Evolutionary conservation across 35 echinoderm and acorn worm genomes (phyloP), one percentile per base, ranked within the genome.

Genomic region (Antedon bifida): DNA sequence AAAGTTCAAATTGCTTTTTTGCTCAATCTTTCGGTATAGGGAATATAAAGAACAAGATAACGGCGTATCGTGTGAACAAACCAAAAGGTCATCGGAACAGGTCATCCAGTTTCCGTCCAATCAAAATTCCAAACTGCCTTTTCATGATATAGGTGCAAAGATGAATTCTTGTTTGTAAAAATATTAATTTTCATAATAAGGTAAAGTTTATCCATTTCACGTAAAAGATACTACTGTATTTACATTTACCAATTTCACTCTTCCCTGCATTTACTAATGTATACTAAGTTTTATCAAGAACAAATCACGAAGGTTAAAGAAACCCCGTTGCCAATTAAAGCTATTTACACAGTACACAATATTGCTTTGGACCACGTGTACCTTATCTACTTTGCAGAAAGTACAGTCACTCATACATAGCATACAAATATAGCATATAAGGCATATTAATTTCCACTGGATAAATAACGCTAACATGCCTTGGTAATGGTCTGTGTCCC

Each of bases 351-450:
- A 64, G 51, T 8, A 2, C 9, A 16, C 51, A 64, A 8, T 8
- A 23, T 64, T 64, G 51, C 10, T 64, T 21, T 21, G 51, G 51
- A 64, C 51, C 51, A 64, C 51, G 51, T 64, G 51, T 64, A 64
- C 9, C 51, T 64, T 64, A 64, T 64, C 51, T 64, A 64, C 51
- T 64, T 26, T 64, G 51, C 9, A 64, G 51, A 64, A 64, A 64
- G 51, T 64, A 64, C 51, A 64, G 51, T 64, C 51, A 64, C 51
- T 64, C 51, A 21, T 1, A n/a, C 51, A 26, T 64, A 64, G 51
- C 51, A 64, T 64, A 64, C 51, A 64, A 64, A 64, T 64, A 64
- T 64, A 64, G 51, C 51, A 64, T 64, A 64, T 64, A 64, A 64
- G 51, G 51, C 51, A 64, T 64, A 64, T 64, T 64, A 64, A 64